Conservation (phyloP, 2,888 invertebrate species). For the Drosophila putrida region DNA sequence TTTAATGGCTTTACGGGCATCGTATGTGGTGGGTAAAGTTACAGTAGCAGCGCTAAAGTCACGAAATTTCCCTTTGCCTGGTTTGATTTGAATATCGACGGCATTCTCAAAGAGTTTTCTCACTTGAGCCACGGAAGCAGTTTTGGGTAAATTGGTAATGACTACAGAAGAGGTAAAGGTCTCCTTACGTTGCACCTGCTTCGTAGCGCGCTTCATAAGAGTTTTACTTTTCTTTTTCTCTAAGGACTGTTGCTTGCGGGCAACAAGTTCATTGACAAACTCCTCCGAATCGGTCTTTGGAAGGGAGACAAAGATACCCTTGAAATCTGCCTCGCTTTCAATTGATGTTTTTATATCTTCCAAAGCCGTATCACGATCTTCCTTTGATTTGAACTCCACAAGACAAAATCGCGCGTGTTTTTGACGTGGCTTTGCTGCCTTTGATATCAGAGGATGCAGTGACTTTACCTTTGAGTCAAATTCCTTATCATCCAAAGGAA, state of each 20-base stretch:
- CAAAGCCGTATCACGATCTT: constrained; percentile 74
- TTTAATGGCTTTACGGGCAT: constrained; percentile 73
- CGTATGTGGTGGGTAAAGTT: constrained; percentile 78
- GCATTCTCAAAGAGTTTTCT: constrained; percentile 79
- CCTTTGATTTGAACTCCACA: constrained; percentile 72
- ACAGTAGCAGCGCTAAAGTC: constrained; percentile 73
- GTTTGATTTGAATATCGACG: constrained; percentile 81
- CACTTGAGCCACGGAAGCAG: constrained; percentile 68
- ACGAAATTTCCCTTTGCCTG: constrained; percentile 60
- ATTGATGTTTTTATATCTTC: constrained; percentile 52
- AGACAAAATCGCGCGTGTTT: constrained; percentile 82
- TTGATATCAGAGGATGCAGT: constrained; percentile 69
- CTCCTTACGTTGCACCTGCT: constrained; percentile 54
- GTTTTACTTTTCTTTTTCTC: constrained; percentile 73
- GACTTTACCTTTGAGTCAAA: constrained; percentile 69
- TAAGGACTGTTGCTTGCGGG: constrained; percentile 69
- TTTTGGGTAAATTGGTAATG: constrained; percentile 80
- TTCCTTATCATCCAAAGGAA: constrained; percentile 68
- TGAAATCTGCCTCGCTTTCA: constrained; percentile 47
- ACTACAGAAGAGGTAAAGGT: constrained; percentile 77
- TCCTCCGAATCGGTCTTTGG: constrained; percentile 79
- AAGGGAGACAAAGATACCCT: constrained; percentile 69
- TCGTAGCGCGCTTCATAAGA: constrained; percentile 69
- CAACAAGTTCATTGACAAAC: constrained; percentile 72
- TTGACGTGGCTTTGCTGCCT: constrained; percentile 79